Percentiles rank a stretch among this genome's conserved stretches.
These are phyloP conservation scores for Melanotaenia pygmaea DNA, from an alignment of 2,797 vertebrate genomes.

Conservation along the genomic window DNA sequence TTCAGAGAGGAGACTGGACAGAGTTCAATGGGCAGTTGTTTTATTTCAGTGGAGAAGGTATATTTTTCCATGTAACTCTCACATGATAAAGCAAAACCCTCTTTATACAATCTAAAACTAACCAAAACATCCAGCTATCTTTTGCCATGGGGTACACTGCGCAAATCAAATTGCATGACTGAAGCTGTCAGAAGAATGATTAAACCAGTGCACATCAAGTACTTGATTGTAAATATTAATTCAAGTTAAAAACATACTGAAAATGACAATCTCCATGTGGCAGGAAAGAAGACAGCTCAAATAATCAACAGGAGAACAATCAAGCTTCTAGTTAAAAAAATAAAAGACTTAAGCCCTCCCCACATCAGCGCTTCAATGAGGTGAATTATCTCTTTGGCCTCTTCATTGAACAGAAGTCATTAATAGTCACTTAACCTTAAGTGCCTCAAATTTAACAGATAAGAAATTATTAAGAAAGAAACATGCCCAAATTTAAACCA, in stretches of 20 bases:
- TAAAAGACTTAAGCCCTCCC: slow-evolving; percentile 4
- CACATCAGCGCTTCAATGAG: slow-evolving; percentile 35
- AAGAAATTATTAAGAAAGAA: slow-evolving; percentile 11
- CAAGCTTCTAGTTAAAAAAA: slow-evolving; percentile 11
- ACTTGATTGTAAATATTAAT: slow-evolving; percentile 28
- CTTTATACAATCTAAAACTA: slow-evolving; percentile 18
- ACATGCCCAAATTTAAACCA: slow-evolving; percentile 15
- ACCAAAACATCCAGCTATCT: slow-evolving; percentile 25
- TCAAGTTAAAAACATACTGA: slow-evolving; percentile 29
- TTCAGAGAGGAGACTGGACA: background rate
- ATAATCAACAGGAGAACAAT: slow-evolving; percentile 13
- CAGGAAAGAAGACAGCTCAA: slow-evolving; percentile 20
- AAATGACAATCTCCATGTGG: slow-evolving; percentile 10
- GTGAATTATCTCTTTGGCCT: slow-evolving; percentile 62
- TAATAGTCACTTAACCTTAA: slow-evolving; percentile 32
- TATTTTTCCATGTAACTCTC: background rate
- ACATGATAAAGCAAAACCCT: slow-evolving; percentile 18
- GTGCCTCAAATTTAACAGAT: slow-evolving; percentile 25
- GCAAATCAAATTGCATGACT: slow-evolving; percentile 19
- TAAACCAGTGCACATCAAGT: slow-evolving; percentile 14
- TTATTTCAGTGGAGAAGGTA: slow-evolving; percentile 55
- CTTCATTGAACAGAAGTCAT: slow-evolving; percentile 32
- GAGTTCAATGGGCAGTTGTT: slow-evolving; percentile 40
- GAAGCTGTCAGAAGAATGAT: background rate
- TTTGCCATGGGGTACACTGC: slow-evolving; percentile 5